phyloP scores from a whole-genome alignment of 2,797 vertebrate genomes.

The Rhynchonycteris naso region DNA sequence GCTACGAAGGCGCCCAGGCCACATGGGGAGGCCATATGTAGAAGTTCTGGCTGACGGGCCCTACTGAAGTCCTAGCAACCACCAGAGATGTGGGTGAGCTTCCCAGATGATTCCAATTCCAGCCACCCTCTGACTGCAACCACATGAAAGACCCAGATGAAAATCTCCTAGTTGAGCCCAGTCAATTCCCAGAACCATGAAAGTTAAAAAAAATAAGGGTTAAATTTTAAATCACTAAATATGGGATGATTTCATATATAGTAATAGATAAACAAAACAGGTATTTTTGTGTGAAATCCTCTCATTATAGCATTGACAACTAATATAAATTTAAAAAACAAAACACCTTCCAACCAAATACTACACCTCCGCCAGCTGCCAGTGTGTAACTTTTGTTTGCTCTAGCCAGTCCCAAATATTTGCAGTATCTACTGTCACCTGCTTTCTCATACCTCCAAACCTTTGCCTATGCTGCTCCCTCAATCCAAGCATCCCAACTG shows the following conservation, averaged over 20 bases:
- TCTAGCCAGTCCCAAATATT: neutral
- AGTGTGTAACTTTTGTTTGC: neutral
- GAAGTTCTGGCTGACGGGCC: neutral
- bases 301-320: neutral
- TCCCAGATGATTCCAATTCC: neutral
- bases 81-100: neutral
- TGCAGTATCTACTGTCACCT: neutral
- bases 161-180: neutral
- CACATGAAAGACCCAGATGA: neutral
- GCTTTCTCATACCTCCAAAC: neutral
- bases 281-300: constrained; percentile 25
- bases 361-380: neutral
- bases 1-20: neutral
- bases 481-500: neutral
- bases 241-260: neutral
- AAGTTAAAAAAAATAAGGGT: neutral
- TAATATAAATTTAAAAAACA: constrained; percentile 43
- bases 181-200: neutral
- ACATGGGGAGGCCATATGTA: neutral
- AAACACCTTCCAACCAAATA: neutral
- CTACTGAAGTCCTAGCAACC: neutral
- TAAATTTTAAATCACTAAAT: constrained; percentile 30
- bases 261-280: neutral
- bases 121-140: neutral
- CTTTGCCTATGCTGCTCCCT: neutral